Conservation (phyloP, 1,140 invertebrate species). For the Zaprionus ghesquierei region DNA sequence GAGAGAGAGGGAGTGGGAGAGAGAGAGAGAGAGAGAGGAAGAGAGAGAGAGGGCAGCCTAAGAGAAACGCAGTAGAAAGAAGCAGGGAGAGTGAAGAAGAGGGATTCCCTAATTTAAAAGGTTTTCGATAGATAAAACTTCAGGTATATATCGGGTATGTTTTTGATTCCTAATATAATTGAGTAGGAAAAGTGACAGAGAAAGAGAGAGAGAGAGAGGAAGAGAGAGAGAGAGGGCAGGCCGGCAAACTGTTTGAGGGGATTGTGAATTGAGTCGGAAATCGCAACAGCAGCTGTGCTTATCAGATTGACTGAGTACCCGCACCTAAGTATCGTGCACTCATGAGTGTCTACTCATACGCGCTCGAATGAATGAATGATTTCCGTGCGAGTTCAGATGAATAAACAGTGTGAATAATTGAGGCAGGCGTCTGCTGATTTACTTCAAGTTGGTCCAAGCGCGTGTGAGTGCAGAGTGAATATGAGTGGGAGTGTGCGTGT, state of each 20-base stretch:
- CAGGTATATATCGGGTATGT: too few relatives aligned
- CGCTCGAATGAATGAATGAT: not conserved
- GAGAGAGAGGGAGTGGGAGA: not conserved
- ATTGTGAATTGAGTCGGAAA: not conserved
- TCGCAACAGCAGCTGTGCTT: not conserved
- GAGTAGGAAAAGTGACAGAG: not conserved
- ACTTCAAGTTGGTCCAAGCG: not conserved
- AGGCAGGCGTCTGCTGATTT: not conserved
- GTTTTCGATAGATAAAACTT: not conserved
- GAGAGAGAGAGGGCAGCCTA: too few relatives aligned
- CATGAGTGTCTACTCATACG: not conserved
- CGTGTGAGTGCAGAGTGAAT: not conserved
- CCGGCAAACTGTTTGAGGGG: not conserved
- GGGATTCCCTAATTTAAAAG: not conserved
- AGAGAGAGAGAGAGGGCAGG: not conserved
- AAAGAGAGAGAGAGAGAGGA: not conserved
- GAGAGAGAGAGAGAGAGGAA: not conserved
- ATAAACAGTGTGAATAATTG: slow-evolving; percentile 13
- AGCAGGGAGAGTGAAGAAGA: not conserved
- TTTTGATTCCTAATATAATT: not conserved
- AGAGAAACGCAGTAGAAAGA: not conserved
- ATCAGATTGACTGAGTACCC: not conserved
- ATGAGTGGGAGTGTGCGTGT: not conserved
- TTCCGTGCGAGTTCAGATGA: not conserved
- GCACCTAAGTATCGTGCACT: not conserved